phyloP scores from a whole-genome alignment of 2,113 vertebrate genomes.

The Oplegnathus fasciatus region DNA sequence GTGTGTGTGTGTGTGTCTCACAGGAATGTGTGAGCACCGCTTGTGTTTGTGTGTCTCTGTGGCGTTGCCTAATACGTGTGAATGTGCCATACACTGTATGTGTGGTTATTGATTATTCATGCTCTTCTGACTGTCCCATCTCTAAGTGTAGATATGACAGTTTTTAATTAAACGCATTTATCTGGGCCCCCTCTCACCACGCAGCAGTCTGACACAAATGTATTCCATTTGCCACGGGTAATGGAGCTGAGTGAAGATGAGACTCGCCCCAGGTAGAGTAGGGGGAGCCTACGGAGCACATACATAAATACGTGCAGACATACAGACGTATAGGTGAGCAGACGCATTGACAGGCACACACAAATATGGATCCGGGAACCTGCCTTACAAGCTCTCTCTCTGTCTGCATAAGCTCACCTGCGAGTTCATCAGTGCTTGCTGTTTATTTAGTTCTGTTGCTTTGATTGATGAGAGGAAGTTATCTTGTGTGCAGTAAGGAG shows the following conservation, averaged over 20 bases:
- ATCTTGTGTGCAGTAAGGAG: conserved; percentile 31
- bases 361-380: conserved; percentile 32
- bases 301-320: conserved; percentile 50
- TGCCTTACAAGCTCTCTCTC: background rate
- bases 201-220: conserved; percentile 82
- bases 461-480: conserved; percentile 54
- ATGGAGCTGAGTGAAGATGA: conserved; percentile 79
- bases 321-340: conserved; percentile 27
- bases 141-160: conserved; percentile 86
- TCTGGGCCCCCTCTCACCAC: conserved; percentile 78
- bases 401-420: conserved; percentile 37
- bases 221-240: conserved; percentile 84
- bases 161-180: conserved; percentile 88
- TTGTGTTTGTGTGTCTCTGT: conserved; percentile 11
- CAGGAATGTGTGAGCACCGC: background rate
- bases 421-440: conserved; percentile 41
- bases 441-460: conserved; percentile 48
- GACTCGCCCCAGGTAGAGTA: conserved; percentile 61
- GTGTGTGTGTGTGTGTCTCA: conserved; percentile 1
- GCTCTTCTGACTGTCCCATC: conserved; percentile 74
- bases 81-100: conserved; percentile 24
- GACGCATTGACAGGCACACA: conserved; percentile 21
- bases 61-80: background rate
- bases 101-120: conserved; percentile 82
- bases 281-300: conserved; percentile 34